A percentile compares a stretch with the other conserved stretches of the same genome.
Evolutionary conservation across 1,140 invertebrate species (phyloP).

Genomic region (Calosoma granatense): DNA sequence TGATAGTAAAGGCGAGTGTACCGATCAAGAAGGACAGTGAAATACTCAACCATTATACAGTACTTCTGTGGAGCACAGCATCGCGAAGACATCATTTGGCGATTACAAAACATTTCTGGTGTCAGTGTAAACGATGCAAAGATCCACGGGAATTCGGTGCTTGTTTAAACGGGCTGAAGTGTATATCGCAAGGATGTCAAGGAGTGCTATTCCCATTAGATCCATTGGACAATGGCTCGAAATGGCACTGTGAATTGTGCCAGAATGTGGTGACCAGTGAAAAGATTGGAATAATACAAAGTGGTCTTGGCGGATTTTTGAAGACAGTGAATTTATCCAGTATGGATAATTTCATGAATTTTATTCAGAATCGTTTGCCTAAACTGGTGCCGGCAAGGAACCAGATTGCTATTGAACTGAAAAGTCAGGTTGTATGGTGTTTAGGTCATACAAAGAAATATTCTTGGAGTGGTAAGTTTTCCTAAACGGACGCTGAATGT

Average conservation of each 20-base stretch:
- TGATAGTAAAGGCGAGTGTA: constrained; percentile 48
- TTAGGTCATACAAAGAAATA: background rate
- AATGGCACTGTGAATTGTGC: constrained; percentile 39
- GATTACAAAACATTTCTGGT: constrained; percentile 60
- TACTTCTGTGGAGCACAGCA: constrained; percentile 56
- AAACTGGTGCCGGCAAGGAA: constrained; percentile 38
- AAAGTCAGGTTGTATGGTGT: constrained; percentile 16
- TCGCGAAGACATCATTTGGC: constrained; percentile 51
- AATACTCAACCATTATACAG: constrained; percentile 58
- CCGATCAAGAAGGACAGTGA: constrained; percentile 50
- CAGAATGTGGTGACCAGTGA: constrained; percentile 28
- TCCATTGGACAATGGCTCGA: constrained; percentile 31
- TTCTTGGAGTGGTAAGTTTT: background rate
- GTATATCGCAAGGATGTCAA: constrained; percentile 32
- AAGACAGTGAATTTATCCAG: constrained; percentile 32
- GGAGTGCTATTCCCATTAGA: constrained; percentile 36
- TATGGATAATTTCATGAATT: constrained; percentile 33
- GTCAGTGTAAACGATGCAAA: constrained; percentile 52
- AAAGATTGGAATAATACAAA: constrained; percentile 35
- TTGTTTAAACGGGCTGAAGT: constrained; percentile 33
- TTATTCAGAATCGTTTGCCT: constrained; percentile 30
- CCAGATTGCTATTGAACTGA: constrained; percentile 38
- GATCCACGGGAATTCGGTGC: constrained; percentile 45
- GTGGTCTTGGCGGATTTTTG: constrained; percentile 36
- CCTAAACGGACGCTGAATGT: no score